Evolutionary conservation across 2,113 vertebrate species (phyloP).

Genomic region (Myocastor coypus): DNA sequence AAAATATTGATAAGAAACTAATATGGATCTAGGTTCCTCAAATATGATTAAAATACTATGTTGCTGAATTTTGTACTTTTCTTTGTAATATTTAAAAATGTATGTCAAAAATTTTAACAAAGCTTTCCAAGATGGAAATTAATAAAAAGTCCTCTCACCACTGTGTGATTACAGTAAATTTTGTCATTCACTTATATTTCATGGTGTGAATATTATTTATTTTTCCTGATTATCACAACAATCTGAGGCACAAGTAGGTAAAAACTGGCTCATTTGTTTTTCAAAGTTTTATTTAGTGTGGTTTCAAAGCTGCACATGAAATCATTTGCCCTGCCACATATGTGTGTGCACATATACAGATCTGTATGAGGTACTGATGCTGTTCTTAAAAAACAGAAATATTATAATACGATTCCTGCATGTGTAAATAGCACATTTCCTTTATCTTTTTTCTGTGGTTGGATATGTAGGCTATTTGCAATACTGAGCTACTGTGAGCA

Average conservation of each 20-base stretch:
- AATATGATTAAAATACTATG: not conserved
- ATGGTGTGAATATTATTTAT: not conserved
- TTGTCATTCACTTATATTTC: not conserved
- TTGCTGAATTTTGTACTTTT: not conserved
- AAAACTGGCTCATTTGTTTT: not conserved
- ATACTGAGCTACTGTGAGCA: not conserved
- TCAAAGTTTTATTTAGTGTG: not conserved
- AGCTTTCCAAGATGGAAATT: not conserved
- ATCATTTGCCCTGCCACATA: not conserved
- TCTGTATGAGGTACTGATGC: not conserved
- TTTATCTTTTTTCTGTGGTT: not conserved
- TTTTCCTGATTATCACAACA: not conserved
- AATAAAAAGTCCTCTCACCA: not conserved
- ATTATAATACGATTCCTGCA: not conserved
- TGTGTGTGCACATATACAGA: not conserved
- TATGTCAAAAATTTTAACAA: not conserved
- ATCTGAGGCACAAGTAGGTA: not conserved
- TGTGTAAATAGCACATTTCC: not conserved
- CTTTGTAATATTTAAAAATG: not conserved
- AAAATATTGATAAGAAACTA: not conserved
- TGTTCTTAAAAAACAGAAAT: not conserved
- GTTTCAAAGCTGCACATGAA: not conserved
- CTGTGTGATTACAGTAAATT: not conserved
- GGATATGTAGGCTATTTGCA: not conserved
- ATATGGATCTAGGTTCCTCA: not conserved